A percentile compares a stretch with the other conserved stretches of the same genome.
phyloP scores from a whole-genome alignment of 2,888 invertebrate species.

The Lycocerus yunnanus region DNA sequence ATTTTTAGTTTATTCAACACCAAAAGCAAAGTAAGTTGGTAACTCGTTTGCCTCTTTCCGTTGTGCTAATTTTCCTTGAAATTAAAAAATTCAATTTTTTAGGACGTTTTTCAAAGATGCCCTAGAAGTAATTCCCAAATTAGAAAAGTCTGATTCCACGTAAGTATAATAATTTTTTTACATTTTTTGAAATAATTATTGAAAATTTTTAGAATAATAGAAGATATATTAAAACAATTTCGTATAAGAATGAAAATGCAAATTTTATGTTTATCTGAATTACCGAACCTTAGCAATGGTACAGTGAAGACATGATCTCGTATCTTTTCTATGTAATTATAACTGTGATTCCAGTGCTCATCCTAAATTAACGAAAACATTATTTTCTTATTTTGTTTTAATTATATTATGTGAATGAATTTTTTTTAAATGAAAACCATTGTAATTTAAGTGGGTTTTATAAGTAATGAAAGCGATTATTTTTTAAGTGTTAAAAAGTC shows the following conservation, averaged over 20 bases:
- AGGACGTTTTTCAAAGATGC: constrained; percentile 83
- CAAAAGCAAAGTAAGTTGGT: constrained; percentile 64
- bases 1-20: constrained; percentile 66
- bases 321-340: constrained; percentile 1
- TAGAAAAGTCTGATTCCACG: constrained; percentile 59
- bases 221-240: constrained; percentile 65
- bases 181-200: constrained; percentile 12
- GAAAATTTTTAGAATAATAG: constrained; percentile 58
- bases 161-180: constrained; percentile 27
- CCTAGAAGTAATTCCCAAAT: constrained; percentile 72
- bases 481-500: not conserved
- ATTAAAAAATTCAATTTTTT: constrained; percentile 40
- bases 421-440: not conserved
- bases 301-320: constrained; percentile 22
- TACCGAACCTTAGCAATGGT: constrained; percentile 9
- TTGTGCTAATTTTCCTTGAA: too few relatives aligned
- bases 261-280: constrained; percentile 62
- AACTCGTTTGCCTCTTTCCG: constrained; percentile 1
- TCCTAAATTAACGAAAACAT: not conserved
- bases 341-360: constrained; percentile 25
- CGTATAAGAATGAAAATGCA: constrained; percentile 72
- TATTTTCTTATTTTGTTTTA: not conserved
- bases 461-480: not conserved
- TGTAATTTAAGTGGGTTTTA: not conserved
- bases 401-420: not conserved